These are phyloP conservation scores for Timema podura DNA, from an alignment of 2,888 invertebrate genomes.

Conservation along the genomic window DNA sequence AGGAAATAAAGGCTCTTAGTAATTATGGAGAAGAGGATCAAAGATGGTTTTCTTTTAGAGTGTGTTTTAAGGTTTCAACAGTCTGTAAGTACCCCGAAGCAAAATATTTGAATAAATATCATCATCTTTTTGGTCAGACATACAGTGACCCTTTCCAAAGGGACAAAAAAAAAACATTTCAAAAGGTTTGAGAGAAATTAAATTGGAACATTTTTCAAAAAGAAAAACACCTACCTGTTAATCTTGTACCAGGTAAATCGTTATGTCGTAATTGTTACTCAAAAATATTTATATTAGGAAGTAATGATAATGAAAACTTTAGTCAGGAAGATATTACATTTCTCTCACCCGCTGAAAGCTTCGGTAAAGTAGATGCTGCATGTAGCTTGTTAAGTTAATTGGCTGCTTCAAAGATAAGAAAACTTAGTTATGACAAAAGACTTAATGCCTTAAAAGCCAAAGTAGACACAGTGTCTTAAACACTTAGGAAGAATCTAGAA, in stretches of 20 bases:
- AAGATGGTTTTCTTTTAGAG: neutral
- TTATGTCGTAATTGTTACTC: neutral
- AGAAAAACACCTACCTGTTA: neutral
- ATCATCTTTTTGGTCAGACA: neutral
- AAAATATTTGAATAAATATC: neutral
- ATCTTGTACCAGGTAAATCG: neutral
- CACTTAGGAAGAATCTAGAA: neutral
- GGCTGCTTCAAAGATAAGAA: conserved; percentile 1
- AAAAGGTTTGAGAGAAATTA: neutral
- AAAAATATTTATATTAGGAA: conserved; percentile 1
- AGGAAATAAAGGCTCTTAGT: neutral
- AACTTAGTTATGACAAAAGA: conserved; percentile 4
- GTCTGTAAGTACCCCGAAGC: neutral
- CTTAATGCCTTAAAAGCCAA: neutral
- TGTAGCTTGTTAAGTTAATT: conserved; percentile 4
- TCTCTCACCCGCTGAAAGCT: neutral
- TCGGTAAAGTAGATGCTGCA: neutral
- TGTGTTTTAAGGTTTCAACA: neutral
- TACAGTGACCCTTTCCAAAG: neutral
- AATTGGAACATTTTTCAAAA: neutral
- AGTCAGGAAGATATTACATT: neutral
- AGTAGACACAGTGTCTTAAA: neutral
- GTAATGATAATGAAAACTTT: neutral
- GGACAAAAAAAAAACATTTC: neutral
- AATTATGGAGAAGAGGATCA: neutral